A percentile compares a stretch with the other conserved stretches of the same genome.
Conservation (phyloP, 2,113 vertebrate species). For the Zosterops borbonicus region DNA sequence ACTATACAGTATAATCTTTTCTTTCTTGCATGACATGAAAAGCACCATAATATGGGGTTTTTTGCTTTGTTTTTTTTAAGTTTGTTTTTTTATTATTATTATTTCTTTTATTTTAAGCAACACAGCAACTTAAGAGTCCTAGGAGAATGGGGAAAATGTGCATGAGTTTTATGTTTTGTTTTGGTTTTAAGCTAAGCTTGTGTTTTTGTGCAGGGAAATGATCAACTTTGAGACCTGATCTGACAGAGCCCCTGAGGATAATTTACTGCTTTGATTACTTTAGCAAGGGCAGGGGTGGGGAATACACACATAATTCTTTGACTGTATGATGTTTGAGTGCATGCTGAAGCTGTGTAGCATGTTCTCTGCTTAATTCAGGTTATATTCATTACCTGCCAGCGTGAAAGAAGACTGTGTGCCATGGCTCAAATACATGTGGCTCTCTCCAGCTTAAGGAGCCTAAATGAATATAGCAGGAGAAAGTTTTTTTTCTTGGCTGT, state of each 20-base stretch:
- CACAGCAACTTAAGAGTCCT: neutral
- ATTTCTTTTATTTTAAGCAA: neutral
- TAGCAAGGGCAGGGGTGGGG: neutral
- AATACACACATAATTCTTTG: neutral
- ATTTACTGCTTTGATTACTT: constrained; percentile 5
- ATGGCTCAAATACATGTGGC: neutral
- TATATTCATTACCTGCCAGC: neutral
- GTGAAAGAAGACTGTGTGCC: neutral
- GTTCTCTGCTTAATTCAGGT: neutral
- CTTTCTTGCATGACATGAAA: neutral
- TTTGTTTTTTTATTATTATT: neutral
- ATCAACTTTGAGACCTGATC: constrained; percentile 44
- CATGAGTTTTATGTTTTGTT: neutral
- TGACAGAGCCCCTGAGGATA: neutral
- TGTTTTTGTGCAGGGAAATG: neutral
- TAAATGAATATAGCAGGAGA: neutral
- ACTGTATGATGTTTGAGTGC: neutral
- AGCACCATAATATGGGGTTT: neutral
- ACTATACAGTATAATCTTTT: neutral
- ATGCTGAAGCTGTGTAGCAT: neutral
- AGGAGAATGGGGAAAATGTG: neutral
- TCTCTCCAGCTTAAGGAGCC: neutral
- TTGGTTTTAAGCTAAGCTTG: neutral
- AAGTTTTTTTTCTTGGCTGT: neutral
- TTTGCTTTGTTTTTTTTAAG: neutral